Percentiles rank a stretch among this genome's conserved stretches.
Evolutionary conservation across 1,140 invertebrate genomes (phyloP).

Genomic region (Mamestra configurata): DNA sequence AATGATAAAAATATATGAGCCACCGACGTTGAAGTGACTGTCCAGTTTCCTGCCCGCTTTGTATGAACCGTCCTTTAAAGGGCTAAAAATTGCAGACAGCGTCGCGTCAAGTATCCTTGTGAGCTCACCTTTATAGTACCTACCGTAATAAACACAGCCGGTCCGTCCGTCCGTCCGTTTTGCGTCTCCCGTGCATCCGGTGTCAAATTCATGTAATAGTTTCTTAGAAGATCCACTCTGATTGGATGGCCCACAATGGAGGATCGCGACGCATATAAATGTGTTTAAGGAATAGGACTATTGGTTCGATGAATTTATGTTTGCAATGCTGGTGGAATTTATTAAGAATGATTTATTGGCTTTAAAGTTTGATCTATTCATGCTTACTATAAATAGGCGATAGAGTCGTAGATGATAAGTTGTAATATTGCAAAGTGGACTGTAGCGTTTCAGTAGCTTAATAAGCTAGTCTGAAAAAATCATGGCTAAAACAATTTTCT

Average conservation of each 20-base stretch:
- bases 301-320: constrained; percentile 36
- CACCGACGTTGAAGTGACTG: too few relatives aligned
- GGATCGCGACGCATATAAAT: constrained; percentile 11
- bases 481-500: too few relatives aligned
- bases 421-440: too few relatives aligned
- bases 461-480: too few relatives aligned
- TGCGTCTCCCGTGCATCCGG: constrained; percentile 40
- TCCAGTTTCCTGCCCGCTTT: too few relatives aligned
- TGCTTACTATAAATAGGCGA: neutral
- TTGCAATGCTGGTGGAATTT: constrained; percentile 11
- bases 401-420: too few relatives aligned
- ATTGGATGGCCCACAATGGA: constrained; percentile 27
- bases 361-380: neutral
- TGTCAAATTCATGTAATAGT: constrained; percentile 49
- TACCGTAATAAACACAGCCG: constrained; percentile 41
- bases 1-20: too few relatives aligned
- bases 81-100: too few relatives aligned
- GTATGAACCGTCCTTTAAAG: too few relatives aligned
- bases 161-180: constrained; percentile 30
- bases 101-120: too few relatives aligned
- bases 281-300: constrained; percentile 9
- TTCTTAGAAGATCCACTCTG: constrained; percentile 44
- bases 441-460: too few relatives aligned
- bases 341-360: constrained; percentile 17
- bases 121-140: constrained; percentile 25